Evolutionary conservation across 37 sponge, comb jelly and placozoan species (phyloP), one percentile per base, ranked within the genome.

Genomic region (Beroe ovata): DNA sequence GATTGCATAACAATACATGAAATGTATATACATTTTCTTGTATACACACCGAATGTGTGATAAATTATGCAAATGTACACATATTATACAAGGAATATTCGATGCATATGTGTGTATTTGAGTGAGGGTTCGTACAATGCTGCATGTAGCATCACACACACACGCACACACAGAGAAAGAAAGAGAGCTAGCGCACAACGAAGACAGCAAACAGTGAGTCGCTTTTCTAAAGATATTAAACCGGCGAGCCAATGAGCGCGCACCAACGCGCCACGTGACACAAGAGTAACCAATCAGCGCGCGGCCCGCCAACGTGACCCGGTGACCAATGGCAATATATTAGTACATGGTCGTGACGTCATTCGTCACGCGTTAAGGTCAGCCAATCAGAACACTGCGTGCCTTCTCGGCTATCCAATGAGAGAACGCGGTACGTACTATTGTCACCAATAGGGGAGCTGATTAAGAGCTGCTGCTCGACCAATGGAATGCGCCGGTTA

Each of bases 221-320:
- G 69, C 69, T 66, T 66, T 66, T 66, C 69, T 66, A 77, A 77
- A 77, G 84, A 77, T 77, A 77, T 77, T 77, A 77, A 47, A 39
- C 54, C 20, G 42, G 11, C 20, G 36, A 41, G 84, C 84, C 84
- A 77, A 35, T 77, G 84, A 77, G 38, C 54, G 84, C 42, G 84
- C 84, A 35, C 47, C 33, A 39, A 77, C 42, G 42, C 42, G 54
- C 22, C 84, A 77, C 84, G 84, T 77, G 84, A 77, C 84, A 32
- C 47, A 25, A 36, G 54, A 20, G 39, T 18, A 36, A 54, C 84
- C 84, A 77, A 77, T 77, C n/a, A 77, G 84, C 21, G 84, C 28
- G 54, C 54, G n/a, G 54, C 25, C 8, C 84, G 47, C 26, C 19
- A 30, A 40, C 84, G 84, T 77, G 84, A 77, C 84, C 16, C 41